phyloP scores from a whole-genome alignment of 2,888 invertebrate species.

The Chaitophorus viminalis region DNA sequence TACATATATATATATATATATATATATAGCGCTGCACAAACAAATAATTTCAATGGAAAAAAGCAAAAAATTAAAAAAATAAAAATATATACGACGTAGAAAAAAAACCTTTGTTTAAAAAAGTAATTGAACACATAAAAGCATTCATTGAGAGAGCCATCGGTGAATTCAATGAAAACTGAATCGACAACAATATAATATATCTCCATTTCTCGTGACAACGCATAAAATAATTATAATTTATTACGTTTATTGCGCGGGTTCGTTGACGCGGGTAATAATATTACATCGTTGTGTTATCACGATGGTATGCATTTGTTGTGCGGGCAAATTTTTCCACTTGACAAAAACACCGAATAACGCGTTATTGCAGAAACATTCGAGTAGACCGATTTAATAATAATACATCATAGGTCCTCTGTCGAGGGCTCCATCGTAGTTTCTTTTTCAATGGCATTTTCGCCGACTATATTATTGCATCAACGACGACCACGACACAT shows the following conservation, averaged over 20 bases:
- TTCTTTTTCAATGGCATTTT: too few species aligned
- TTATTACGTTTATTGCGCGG: not conserved
- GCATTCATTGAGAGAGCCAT: slow-evolving; percentile 3
- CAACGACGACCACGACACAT: not conserved
- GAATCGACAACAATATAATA: slow-evolving; percentile 39
- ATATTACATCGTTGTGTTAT: too few species aligned
- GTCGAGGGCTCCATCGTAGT: too few species aligned
- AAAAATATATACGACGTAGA: not conserved
- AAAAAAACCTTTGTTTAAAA: not conserved
- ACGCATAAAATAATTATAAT: not conserved
- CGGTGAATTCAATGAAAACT: slow-evolving; percentile 47
- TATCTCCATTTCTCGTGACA: slow-evolving; percentile 20
- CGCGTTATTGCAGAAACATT: too few species aligned
- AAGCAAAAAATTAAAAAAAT: not conserved
- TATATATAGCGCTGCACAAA: not conserved
- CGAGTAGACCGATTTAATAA: too few species aligned
- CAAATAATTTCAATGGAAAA: not conserved
- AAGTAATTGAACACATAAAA: not conserved
- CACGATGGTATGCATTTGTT: too few species aligned
- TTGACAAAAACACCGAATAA: too few species aligned
- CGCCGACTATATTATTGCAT: too few species aligned
- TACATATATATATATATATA: too few species aligned
- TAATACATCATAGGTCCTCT: too few species aligned
- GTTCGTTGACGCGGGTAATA: not conserved
- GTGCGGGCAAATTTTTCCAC: too few species aligned